Evolutionary conservation across 2,888 invertebrate genomes (phyloP), one percentile per base, ranked within the genome.

Genomic region (Teleiodes luculella): DNA sequence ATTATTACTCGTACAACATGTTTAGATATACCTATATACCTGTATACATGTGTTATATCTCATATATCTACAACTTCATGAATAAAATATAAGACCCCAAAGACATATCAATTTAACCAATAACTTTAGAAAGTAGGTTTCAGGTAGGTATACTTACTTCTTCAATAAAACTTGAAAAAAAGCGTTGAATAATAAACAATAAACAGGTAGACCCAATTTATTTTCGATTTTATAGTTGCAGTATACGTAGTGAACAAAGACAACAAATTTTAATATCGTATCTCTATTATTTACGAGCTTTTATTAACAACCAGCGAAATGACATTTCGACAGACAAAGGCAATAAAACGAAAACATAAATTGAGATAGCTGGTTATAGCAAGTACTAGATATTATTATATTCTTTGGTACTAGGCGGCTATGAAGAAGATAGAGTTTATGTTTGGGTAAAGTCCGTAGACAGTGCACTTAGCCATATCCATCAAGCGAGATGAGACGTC

Each of bases 401-500:
- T n/a, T n/a, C n/a, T n/a, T n/a, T n/a, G n/a, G n/a, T n/a, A n/a
- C 41, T 55, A 53, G 57, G 46, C 55, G 47, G 61, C 51, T 47
- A 59, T 62, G 68, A 70, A 67, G 57, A 64, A 64, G 70, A 66
- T 64, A 66, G 62, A 13, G 43, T 13, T 1, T n/a, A 10, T 43
- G 37, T 28, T 4, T 14, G 18, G 6, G 70, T 67, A 56, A n/a
- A 69, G 65, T 70, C 62, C 62, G 67, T 69, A 76, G 73, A 80
- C 80, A 78, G 76, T 77, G 73, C 72, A 68, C 69, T 72, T 65
- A 57, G 64, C 65, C 64, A 61, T 64, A 76, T 77, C 76, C 74
- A 77, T 80, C 80, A 77, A 70, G 63, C 55, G 67, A 70, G 69
- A 76, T 76, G 72, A 72, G 76, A 73, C 63, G 76, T 71, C 72